phyloP scores from a whole-genome alignment of 2,888 invertebrate genomes.

The Phasia obesa region DNA sequence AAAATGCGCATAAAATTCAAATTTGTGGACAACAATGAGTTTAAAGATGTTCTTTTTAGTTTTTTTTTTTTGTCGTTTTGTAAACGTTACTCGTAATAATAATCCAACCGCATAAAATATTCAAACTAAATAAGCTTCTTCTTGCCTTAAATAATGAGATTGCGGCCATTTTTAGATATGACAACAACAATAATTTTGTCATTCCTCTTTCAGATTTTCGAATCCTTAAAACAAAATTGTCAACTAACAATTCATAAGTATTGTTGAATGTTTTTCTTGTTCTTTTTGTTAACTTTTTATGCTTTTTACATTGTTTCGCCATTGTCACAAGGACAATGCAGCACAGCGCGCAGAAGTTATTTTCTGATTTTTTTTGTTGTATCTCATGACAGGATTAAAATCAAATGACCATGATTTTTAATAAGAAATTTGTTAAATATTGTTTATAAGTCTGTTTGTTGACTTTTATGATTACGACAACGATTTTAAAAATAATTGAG shows the following conservation, averaged over 20 bases:
- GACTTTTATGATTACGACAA: constrained; percentile 32
- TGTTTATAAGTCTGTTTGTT: constrained; percentile 16
- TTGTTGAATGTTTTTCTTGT: constrained; percentile 14
- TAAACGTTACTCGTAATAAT: constrained; percentile 44
- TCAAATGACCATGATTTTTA: constrained; percentile 14
- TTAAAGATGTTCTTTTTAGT: constrained; percentile 7
- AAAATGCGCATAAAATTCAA: constrained; percentile 57
- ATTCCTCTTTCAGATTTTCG: constrained; percentile 36
- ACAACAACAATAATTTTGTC: constrained; percentile 51
- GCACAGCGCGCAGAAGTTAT: constrained; percentile 30
- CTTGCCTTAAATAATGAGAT: constrained; percentile 63
- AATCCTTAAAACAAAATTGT: constrained; percentile 54
- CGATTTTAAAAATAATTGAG: constrained; percentile 31
- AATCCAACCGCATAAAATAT: constrained; percentile 65
- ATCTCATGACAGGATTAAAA: constrained; percentile 35
- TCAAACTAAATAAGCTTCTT: constrained; percentile 65
- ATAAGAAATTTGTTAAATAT: constrained; percentile 37
- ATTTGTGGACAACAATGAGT: constrained; percentile 57
- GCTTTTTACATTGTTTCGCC: constrained; percentile 25
- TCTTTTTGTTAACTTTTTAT: background rate
- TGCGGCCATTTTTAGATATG: constrained; percentile 58
- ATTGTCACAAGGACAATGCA: constrained; percentile 54
- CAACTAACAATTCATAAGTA: constrained; percentile 54
- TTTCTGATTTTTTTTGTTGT: constrained; percentile 11
- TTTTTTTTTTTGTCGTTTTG: background rate